Percentiles rank a stretch among this genome's conserved stretches.
These are phyloP conservation scores for Chlamydotis undulata DNA, from an alignment of 2,113 vertebrate genomes.

Conservation along the genomic window DNA sequence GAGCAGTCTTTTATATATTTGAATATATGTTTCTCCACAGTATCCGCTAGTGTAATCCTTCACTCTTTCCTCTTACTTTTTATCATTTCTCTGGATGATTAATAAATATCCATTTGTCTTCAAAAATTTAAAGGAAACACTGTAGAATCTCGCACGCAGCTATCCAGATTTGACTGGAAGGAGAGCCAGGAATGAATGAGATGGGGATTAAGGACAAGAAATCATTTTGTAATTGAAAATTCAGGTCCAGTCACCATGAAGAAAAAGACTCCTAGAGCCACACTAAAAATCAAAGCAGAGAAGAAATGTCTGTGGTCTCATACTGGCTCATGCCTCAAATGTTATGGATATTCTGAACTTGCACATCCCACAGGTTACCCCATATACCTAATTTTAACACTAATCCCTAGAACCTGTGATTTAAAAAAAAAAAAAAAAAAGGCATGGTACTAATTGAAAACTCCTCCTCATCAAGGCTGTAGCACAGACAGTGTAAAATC, in stretches of 20 bases:
- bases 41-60: neutral
- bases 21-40: neutral
- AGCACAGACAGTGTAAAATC: neutral
- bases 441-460: neutral
- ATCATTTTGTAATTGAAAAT: slow-evolving; percentile 24
- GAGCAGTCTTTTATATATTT: neutral
- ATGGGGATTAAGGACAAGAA: slow-evolving; percentile 4
- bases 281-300: neutral
- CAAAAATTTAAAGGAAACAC: neutral
- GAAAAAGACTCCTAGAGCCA: neutral
- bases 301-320: neutral
- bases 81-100: neutral
- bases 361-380: neutral
- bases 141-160: neutral
- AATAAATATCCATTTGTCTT: neutral
- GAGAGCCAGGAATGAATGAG: neutral
- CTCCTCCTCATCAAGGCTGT: neutral
- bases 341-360: neutral
- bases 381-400: neutral
- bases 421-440: neutral
- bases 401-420: neutral
- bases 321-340: neutral
- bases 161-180: neutral
- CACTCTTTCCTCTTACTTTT: neutral
- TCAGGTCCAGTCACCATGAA: neutral